Percentiles rank a stretch among this genome's conserved stretches.
These are phyloP conservation scores for Trachymyrmex septentrionalis DNA, from an alignment of 1,140 invertebrate genomes.

Conservation along the genomic window DNA sequence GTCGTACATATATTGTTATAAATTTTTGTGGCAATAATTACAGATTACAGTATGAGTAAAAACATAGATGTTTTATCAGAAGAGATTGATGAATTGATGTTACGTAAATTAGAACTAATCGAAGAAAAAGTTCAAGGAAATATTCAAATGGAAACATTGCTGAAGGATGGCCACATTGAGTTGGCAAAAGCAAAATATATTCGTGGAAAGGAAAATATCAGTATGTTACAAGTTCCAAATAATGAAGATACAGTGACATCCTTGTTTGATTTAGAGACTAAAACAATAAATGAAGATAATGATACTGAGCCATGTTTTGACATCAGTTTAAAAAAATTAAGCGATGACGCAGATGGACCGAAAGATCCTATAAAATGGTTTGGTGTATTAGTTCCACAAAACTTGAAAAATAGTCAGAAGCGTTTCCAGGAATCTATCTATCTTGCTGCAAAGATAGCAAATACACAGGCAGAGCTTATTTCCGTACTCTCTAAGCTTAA, in stretches of 20 bases:
- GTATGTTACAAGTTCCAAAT: constrained; percentile 89
- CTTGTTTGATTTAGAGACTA: constrained; percentile 87
- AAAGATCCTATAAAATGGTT: constrained; percentile 92
- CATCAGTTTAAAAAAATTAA: constrained; percentile 81
- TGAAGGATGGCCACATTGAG: constrained; percentile 89
- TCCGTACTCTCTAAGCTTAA: constrained; percentile 73
- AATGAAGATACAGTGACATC: constrained; percentile 86
- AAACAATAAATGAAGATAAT: constrained; percentile 84
- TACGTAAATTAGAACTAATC: constrained; percentile 89
- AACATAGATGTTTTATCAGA: constrained; percentile 83
- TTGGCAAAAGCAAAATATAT: constrained; percentile 92
- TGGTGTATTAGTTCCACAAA: constrained; percentile 91
- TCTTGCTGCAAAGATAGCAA: constrained; percentile 88
- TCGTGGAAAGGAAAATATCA: constrained; percentile 90
- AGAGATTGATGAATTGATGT: constrained; percentile 88
- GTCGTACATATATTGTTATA: neutral
- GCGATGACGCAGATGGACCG: constrained; percentile 80
- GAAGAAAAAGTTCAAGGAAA: constrained; percentile 89
- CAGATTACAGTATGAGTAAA: constrained; percentile 66
- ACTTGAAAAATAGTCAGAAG: constrained; percentile 89
- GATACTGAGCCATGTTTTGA: constrained; percentile 76
- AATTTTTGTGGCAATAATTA: neutral
- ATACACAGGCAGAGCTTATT: constrained; percentile 88
- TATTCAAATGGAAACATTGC: constrained; percentile 89
- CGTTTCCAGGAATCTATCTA: constrained; percentile 89